Evolutionary conservation across 2,113 vertebrate genomes (phyloP).

Genomic region (Ageneiosus marmoratus): DNA sequence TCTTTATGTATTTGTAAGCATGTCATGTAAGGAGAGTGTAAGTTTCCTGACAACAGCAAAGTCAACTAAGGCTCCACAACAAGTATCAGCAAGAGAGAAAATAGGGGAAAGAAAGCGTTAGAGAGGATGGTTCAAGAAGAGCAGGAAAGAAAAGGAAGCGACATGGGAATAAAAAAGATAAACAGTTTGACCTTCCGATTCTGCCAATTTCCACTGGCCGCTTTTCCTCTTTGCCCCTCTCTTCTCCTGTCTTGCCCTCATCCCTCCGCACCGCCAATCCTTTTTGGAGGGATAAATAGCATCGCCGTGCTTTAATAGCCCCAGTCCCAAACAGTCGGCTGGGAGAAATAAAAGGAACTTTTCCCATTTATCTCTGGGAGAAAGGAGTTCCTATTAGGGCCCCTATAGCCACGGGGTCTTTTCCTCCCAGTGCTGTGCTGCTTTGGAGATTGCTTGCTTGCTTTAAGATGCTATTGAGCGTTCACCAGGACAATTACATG

Average conservation of each 20-base stretch:
- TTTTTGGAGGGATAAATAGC: constrained; percentile 81
- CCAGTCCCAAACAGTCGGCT: constrained; percentile 79
- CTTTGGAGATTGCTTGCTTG: constrained; percentile 83
- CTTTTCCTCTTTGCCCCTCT: constrained; percentile 66
- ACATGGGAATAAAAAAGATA: constrained; percentile 72
- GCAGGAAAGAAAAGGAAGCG: constrained; percentile 59
- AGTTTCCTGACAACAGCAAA: constrained; percentile 20
- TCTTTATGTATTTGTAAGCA: constrained; percentile 25
- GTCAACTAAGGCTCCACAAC: constrained; percentile 62
- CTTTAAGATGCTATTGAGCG: constrained; percentile 83
- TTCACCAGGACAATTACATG: constrained; percentile 85
- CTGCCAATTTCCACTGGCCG: constrained; percentile 71
- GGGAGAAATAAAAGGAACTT: constrained; percentile 84
- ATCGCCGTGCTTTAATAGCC: constrained; percentile 78
- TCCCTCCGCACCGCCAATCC: constrained; percentile 75
- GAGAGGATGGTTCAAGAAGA: constrained; percentile 63
- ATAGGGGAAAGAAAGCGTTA: background rate
- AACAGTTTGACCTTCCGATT: constrained; percentile 80
- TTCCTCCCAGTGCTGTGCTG: constrained; percentile 74
- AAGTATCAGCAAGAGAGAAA: constrained; percentile 54
- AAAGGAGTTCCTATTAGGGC: constrained; percentile 82
- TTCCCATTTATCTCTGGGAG: constrained; percentile 82
- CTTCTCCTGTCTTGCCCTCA: constrained; percentile 70
- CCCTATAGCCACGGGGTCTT: constrained; percentile 76
- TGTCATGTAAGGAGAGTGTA: constrained; percentile 34